These are phyloP conservation scores for Cyclophora punctaria DNA, from an alignment of 2,888 invertebrate species.

Conservation along the genomic window DNA sequence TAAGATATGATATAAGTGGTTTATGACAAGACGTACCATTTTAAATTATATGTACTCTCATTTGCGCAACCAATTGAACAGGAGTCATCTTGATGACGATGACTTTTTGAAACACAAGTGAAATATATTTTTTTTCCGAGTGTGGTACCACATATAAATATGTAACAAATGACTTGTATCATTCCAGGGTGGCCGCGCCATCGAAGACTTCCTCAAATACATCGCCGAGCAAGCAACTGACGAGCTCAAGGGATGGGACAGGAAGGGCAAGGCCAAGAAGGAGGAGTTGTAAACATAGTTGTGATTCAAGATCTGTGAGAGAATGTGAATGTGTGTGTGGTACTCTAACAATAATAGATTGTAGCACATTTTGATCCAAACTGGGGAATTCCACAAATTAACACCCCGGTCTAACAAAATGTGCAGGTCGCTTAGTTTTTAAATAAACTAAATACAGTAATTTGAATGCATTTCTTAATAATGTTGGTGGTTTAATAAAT, in stretches of 20 bases:
- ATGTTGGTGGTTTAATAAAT: conserved; percentile 62
- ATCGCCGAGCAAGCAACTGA: conserved; percentile 92
- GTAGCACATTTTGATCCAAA: not conserved
- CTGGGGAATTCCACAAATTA: conserved; percentile 17
- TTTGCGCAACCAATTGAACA: no score
- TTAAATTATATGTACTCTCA: no score
- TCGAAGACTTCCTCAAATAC: conserved; percentile 96
- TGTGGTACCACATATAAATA: no score
- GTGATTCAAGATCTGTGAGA: conserved; percentile 59
- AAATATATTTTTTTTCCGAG: no score
- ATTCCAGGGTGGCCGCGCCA: conserved; percentile 90
- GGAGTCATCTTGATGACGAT: no score
- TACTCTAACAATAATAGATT: not conserved
- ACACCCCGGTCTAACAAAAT: conserved; percentile 16
- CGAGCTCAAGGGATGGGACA: conserved; percentile 90
- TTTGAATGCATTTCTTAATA: conserved; percentile 66
- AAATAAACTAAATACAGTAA: conserved; percentile 68
- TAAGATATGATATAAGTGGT: no score
- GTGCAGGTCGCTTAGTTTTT: conserved; percentile 37
- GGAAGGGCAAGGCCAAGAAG: conserved; percentile 81
- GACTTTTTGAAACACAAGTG: no score
- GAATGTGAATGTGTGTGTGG: conserved; percentile 23
- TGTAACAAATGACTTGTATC: not conserved
- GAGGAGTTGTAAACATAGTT: conserved; percentile 54
- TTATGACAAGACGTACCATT: no score